phyloP scores from a whole-genome alignment of 2,888 invertebrate species.

The Neria commutata region DNA sequence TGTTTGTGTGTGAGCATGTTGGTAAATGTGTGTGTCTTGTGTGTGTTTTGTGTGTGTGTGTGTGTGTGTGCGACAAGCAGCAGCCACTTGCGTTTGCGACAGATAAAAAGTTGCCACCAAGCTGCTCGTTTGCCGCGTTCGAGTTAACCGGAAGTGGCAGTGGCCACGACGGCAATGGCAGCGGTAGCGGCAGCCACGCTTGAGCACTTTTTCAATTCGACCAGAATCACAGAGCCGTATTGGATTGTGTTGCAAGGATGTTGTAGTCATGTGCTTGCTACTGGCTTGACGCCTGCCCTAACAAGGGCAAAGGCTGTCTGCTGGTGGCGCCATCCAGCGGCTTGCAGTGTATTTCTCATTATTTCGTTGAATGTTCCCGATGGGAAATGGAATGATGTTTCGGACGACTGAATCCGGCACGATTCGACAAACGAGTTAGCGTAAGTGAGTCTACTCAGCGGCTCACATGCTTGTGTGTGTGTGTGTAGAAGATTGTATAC shows the following conservation, averaged over 20 bases:
- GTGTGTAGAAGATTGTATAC: too few species aligned
- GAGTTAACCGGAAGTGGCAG: background rate
- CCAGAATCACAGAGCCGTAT: slow-evolving; percentile 4
- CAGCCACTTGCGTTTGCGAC: background rate
- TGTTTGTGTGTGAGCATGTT: too few species aligned
- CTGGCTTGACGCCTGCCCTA: background rate
- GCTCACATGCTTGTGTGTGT: too few species aligned
- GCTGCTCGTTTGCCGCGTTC: background rate
- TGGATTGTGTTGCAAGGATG: background rate
- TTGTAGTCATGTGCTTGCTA: background rate
- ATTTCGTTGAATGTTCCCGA: slow-evolving; percentile 24
- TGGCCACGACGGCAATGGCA: too few species aligned
- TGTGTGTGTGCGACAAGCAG: too few species aligned
- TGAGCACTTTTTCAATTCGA: slow-evolving; percentile 5
- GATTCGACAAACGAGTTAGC: slow-evolving; percentile 2
- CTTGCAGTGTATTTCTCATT: slow-evolving; percentile 24
- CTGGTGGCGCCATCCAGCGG: slow-evolving; percentile 14
- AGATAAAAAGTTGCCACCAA: background rate
- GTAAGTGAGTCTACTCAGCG: too few species aligned
- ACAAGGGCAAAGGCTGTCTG: background rate
- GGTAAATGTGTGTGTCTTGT: too few species aligned
- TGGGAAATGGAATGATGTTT: slow-evolving; percentile 24
- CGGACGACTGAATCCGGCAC: slow-evolving; percentile 11
- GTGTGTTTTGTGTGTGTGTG: too few species aligned
- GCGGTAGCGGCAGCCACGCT: background rate